Conservation (phyloP, 2,113 vertebrate species). For the Lynx canadensis region DNA sequence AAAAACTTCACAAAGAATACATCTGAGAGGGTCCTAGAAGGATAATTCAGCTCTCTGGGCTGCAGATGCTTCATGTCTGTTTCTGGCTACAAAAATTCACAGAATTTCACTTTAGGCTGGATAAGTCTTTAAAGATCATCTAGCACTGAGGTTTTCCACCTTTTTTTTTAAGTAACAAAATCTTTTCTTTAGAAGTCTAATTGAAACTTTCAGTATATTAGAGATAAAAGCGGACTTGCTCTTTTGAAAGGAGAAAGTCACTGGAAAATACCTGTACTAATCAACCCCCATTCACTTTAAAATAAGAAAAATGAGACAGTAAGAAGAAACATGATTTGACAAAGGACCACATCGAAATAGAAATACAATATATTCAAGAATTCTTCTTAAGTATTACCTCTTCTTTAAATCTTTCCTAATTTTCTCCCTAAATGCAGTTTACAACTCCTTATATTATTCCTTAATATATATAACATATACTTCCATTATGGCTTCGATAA, state of each 20-base stretch:
- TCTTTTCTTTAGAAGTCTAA: conserved; percentile 24
- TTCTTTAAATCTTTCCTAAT: conserved; percentile 31
- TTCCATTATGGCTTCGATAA: not conserved
- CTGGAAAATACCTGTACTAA: not conserved
- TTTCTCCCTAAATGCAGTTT: conserved; percentile 5
- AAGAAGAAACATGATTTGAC: conserved; percentile 13
- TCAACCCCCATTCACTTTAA: conserved; percentile 16
- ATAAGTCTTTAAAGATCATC: not conserved
- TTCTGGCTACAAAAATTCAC: conserved; percentile 39
- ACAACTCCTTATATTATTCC: conserved; percentile 19
- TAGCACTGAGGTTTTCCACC: conserved; percentile 6
- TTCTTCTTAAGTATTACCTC: not conserved
- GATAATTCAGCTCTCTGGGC: not conserved
- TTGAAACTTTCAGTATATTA: not conserved
- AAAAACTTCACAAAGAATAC: conserved; percentile 8
- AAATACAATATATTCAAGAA: conserved; percentile 36
- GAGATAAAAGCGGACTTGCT: not conserved
- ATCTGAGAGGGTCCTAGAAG: not conserved
- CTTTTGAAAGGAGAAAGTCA: conserved; percentile 40
- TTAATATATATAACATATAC: not conserved
- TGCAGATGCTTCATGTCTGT: not conserved
- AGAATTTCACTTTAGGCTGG: conserved; percentile 14
- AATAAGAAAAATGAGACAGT: not conserved
- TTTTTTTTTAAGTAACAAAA: conserved; percentile 57
- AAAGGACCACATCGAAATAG: conserved; percentile 1